A percentile compares a stretch with the other conserved stretches of the same genome.
These are phyloP conservation scores for Neopipo cinnamomea DNA, from an alignment of 2,113 vertebrate genomes.

Conservation along the genomic window DNA sequence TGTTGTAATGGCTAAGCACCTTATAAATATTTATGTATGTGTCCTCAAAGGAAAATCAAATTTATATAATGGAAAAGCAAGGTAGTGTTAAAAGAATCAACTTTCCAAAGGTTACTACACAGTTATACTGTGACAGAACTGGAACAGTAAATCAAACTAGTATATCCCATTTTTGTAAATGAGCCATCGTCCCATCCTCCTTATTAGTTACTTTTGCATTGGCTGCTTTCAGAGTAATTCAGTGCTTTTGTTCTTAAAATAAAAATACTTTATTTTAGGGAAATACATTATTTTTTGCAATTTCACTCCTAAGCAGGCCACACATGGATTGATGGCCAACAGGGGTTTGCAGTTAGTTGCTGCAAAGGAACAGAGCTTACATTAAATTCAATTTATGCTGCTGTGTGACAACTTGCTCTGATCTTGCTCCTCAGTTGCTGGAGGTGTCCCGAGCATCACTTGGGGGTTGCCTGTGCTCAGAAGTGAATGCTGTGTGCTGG, in stretches of 20 bases:
- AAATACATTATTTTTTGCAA: not conserved
- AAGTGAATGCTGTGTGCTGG: not conserved
- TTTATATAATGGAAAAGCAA: not conserved
- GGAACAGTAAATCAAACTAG: not conserved
- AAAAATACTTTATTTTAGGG: not conserved
- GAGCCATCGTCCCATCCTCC: not conserved
- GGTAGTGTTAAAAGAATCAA: not conserved
- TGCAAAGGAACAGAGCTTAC: not conserved
- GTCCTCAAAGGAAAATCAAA: not conserved
- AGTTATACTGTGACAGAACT: not conserved
- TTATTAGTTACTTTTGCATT: not conserved
- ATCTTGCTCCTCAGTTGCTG: not conserved
- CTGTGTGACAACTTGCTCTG: fast-evolving
- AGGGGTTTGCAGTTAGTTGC: not conserved
- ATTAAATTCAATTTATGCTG: not conserved
- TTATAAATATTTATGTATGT: conserved; percentile 6
- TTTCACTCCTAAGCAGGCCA: not conserved
- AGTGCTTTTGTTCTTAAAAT: not conserved
- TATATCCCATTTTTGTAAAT: not conserved
- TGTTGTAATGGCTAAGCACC: not conserved
- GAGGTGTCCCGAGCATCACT: fast-evolving
- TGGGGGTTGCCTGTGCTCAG: not conserved
- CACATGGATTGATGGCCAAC: fast-evolving
- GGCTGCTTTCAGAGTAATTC: not conserved
- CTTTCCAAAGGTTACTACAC: not conserved